Percentiles rank a stretch among this genome's conserved stretches.
Evolutionary conservation across 2,797 vertebrate genomes (phyloP).

Genomic region (Syngnathus acus): DNA sequence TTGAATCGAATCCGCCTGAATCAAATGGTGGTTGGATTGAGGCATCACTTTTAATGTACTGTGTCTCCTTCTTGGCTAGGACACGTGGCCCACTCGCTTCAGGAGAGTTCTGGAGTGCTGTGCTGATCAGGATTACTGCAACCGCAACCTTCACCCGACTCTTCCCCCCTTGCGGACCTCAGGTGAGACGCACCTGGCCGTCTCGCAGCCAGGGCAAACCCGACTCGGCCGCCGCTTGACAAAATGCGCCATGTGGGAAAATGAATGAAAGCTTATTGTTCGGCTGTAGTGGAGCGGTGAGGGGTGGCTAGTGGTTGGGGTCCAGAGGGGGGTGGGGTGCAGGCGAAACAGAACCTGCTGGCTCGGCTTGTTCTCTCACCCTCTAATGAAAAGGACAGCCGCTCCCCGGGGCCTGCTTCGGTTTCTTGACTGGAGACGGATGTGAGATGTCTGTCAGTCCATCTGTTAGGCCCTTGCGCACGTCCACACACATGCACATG

Average conservation of each 20-base stretch:
- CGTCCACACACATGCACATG: conserved; percentile 17
- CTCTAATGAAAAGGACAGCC: conserved; percentile 64
- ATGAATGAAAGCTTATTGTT: too few relatives aligned
- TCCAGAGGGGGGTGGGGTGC: conserved; percentile 7
- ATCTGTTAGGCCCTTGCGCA: conserved; percentile 45
- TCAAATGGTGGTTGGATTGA: too few relatives aligned
- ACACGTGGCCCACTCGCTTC: conserved; percentile 78
- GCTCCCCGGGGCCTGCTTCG: conserved; percentile 70
- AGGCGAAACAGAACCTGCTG: conserved; percentile 60
- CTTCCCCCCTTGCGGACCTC: conserved; percentile 79
- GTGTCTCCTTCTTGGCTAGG: conserved; percentile 60
- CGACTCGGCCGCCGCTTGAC: background rate
- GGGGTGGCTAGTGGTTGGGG: background rate
- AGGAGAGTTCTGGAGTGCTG: conserved; percentile 88
- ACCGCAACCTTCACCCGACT: conserved; percentile 84
- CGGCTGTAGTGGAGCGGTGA: background rate
- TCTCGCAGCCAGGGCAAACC: too few relatives aligned
- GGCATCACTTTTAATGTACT: background rate
- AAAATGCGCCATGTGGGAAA: background rate
- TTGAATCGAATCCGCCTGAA: too few relatives aligned
- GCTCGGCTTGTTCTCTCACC: conserved; percentile 59
- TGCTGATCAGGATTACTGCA: conserved; percentile 87
- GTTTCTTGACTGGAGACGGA: conserved; percentile 64
- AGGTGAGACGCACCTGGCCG: conserved; percentile 61
- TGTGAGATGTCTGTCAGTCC: conserved; percentile 72